A percentile compares a stretch with the other conserved stretches of the same genome.
phyloP scores from a whole-genome alignment of 2,113 vertebrate genomes.

The Crypturellus undulatus region DNA sequence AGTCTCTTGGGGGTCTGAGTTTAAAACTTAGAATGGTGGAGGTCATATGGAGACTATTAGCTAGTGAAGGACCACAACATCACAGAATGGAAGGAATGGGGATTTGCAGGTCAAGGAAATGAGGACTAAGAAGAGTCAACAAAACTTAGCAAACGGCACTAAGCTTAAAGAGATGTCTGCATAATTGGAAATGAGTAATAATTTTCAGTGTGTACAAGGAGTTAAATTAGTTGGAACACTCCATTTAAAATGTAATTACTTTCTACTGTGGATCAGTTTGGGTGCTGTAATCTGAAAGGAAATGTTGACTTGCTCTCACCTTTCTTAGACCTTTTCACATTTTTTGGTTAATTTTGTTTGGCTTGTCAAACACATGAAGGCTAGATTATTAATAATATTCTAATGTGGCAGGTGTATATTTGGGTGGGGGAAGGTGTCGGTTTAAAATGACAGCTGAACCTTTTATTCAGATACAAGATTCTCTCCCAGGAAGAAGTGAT shows the following conservation, averaged over 20 bases:
- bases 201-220: background rate
- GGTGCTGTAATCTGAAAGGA: constrained; percentile 23
- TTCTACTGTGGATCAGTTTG: background rate
- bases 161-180: background rate
- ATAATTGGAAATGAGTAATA: background rate
- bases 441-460: constrained; percentile 61
- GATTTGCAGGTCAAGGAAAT: background rate
- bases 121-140: background rate
- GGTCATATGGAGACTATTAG: background rate
- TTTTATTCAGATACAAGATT: constrained; percentile 59
- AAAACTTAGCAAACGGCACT: background rate
- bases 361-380: constrained; percentile 54
- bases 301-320: constrained; percentile 31
- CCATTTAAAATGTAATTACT: constrained; percentile 30
- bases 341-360: constrained; percentile 58
- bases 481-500: constrained; percentile 43
- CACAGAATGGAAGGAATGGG: background rate
- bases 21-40: background rate
- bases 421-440: constrained; percentile 45
- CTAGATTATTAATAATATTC: constrained; percentile 65
- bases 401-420: constrained; percentile 61
- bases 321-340: constrained; percentile 39
- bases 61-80: background rate
- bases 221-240: constrained; percentile 21
- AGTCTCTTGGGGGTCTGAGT: background rate